Evolutionary conservation across 2,888 invertebrate genomes (phyloP).

Genomic region (Acleris laterana): DNA sequence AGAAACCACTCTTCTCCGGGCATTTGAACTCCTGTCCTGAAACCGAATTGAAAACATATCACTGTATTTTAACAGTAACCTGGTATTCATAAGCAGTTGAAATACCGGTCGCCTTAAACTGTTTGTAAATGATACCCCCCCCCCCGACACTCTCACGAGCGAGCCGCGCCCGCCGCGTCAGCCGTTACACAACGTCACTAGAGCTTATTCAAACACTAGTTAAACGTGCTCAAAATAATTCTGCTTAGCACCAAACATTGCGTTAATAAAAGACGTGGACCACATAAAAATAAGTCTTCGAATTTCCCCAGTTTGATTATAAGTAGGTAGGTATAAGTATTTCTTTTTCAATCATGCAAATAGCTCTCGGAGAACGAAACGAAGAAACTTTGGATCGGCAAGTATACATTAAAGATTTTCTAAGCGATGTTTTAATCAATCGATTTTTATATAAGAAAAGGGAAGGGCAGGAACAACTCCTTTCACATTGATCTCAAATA

Average conservation of each 20-base stretch:
- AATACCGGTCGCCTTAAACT: not conserved
- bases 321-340: no score
- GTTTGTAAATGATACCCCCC: no score
- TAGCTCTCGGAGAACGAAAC: no score
- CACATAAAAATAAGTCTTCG: no score
- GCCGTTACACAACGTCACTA: slow-evolving; percentile 6
- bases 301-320: not conserved
- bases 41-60: slow-evolving; percentile 56
- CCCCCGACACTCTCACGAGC: not conserved
- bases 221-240: slow-evolving; percentile 30
- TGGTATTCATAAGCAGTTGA: not conserved
- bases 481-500: no score
- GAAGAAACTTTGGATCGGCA: no score
- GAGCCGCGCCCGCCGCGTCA: not conserved
- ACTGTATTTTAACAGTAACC: no score
- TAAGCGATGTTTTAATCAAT: no score
- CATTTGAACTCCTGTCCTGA: slow-evolving; percentile 86
- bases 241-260: slow-evolving; percentile 5
- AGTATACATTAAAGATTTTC: no score
- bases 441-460: no score
- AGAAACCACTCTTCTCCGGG: slow-evolving; percentile 89
- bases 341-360: no score
- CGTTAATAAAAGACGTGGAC: not conserved
- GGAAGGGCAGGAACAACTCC: no score
- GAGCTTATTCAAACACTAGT: slow-evolving; percentile 14